These are phyloP conservation scores for Volucella inanis DNA, from an alignment of 2,888 invertebrate species.

Conservation along the genomic window DNA sequence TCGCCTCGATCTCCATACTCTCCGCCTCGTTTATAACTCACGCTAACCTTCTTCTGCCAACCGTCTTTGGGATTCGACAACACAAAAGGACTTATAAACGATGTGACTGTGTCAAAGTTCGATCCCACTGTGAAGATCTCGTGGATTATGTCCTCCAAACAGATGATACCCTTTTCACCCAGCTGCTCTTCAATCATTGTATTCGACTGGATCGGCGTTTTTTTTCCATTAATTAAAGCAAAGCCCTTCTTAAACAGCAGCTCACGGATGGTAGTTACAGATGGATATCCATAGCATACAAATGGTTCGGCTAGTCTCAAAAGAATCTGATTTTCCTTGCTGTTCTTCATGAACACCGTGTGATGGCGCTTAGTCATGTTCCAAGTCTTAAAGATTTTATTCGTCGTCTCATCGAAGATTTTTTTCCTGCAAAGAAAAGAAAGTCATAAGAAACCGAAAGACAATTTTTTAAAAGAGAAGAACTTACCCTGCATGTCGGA, in stretches of 20 bases:
- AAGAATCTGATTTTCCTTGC: constrained; percentile 80
- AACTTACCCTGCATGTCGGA: constrained; percentile 81
- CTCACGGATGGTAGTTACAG: constrained; percentile 81
- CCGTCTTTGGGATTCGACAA: constrained; percentile 82
- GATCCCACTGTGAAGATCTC: constrained; percentile 82
- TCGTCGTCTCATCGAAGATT: constrained; percentile 81
- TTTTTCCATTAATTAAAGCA: constrained; percentile 80
- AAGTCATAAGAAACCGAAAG: not conserved
- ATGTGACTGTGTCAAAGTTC: constrained; percentile 80
- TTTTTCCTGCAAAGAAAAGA: constrained; percentile 77
- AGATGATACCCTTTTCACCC: constrained; percentile 82
- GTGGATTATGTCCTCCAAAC: constrained; percentile 83
- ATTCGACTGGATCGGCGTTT: constrained; percentile 82
- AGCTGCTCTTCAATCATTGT: constrained; percentile 82
- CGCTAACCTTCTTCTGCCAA: constrained; percentile 82
- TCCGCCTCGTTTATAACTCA: constrained; percentile 81
- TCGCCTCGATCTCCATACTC: constrained; percentile 82
- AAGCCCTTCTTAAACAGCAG: constrained; percentile 83
- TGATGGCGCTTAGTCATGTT: constrained; percentile 79
- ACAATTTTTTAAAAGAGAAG: not conserved
- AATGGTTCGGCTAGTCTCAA: constrained; percentile 82
- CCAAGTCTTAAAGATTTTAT: constrained; percentile 79
- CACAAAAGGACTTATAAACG: constrained; percentile 81
- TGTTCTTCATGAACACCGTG: constrained; percentile 81
- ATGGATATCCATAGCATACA: constrained; percentile 81